Evolutionary conservation across 1,140 invertebrate species (phyloP).

Genomic region (Anoplophora glabripennis): DNA sequence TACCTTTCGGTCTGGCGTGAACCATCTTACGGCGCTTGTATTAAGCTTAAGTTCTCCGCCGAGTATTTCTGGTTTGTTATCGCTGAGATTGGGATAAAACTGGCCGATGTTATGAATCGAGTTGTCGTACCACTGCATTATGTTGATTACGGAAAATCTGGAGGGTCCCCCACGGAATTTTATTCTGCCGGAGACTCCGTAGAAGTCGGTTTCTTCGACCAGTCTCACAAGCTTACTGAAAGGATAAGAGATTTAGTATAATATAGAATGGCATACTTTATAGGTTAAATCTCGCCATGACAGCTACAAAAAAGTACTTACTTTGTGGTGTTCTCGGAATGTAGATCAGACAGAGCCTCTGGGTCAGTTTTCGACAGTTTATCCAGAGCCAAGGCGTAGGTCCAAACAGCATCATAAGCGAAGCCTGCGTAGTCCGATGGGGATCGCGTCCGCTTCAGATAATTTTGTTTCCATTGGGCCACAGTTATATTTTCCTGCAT

Average conservation of each 20-base stretch:
- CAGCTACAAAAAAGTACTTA: slow-evolving; percentile 43
- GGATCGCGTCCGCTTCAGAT: slow-evolving; percentile 26
- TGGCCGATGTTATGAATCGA: slow-evolving; percentile 58
- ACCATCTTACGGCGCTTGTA: slow-evolving; percentile 60
- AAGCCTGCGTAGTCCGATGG: slow-evolving; percentile 70
- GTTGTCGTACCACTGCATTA: slow-evolving; percentile 67
- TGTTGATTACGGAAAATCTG: slow-evolving; percentile 63
- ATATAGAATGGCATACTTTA: no score
- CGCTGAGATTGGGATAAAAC: slow-evolving; percentile 59
- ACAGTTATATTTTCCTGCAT: slow-evolving; percentile 69
- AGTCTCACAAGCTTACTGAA: slow-evolving; percentile 55
- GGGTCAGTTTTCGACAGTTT: slow-evolving; percentile 59
- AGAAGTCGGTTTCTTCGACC: slow-evolving; percentile 63
- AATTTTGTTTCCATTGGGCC: slow-evolving; percentile 56
- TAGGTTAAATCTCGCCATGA: no score
- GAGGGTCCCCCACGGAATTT: slow-evolving; percentile 68
- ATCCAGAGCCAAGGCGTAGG: slow-evolving; percentile 72
- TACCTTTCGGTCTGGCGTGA: slow-evolving; percentile 54
- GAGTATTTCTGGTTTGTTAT: slow-evolving; percentile 44
- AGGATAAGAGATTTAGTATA: no score
- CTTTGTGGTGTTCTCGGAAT: slow-evolving; percentile 57
- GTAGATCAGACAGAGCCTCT: slow-evolving; percentile 58
- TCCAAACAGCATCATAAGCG: slow-evolving; percentile 83
- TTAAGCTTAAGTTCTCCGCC: slow-evolving; percentile 57
- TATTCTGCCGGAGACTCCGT: slow-evolving; percentile 74